A percentile compares a stretch with the other conserved stretches of the same genome.
phyloP scores from a whole-genome alignment of 2,797 vertebrate species.

The Anguilla anguilla region DNA sequence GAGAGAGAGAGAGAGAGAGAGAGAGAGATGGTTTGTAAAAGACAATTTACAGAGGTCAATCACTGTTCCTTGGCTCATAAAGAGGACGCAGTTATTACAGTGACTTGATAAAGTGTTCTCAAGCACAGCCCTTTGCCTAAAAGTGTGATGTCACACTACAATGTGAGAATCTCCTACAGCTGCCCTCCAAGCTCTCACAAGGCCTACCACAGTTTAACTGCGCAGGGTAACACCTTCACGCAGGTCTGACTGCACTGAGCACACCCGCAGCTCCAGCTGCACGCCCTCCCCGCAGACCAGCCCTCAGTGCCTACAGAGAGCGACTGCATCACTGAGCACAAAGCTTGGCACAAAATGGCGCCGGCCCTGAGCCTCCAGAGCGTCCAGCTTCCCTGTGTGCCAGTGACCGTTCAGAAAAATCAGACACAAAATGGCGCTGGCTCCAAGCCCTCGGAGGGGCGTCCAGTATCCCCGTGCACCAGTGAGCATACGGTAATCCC shows the following conservation, averaged over 20 bases:
- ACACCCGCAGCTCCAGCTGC: no score
- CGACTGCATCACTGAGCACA: not conserved
- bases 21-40: not conserved
- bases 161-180: no score
- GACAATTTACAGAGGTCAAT: not conserved
- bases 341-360: not conserved
- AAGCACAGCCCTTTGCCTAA: no score
- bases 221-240: no score
- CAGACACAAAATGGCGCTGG: not conserved
- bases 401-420: not conserved
- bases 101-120: no score
- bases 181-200: no score
- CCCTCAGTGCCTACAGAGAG: no score
- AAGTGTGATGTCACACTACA: no score
- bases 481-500: constrained; percentile 42
- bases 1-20: not conserved
- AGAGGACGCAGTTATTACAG: not conserved
- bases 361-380: not conserved
- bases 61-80: not conserved
- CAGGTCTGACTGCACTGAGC: no score
- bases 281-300: no score
- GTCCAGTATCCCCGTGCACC: constrained; percentile 43
- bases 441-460: not conserved
- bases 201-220: no score
- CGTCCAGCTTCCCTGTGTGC: not conserved